Evolutionary conservation across 2,888 invertebrate genomes (phyloP), one percentile per base, ranked within the genome.

Genomic region (Ormyrus labotus): DNA sequence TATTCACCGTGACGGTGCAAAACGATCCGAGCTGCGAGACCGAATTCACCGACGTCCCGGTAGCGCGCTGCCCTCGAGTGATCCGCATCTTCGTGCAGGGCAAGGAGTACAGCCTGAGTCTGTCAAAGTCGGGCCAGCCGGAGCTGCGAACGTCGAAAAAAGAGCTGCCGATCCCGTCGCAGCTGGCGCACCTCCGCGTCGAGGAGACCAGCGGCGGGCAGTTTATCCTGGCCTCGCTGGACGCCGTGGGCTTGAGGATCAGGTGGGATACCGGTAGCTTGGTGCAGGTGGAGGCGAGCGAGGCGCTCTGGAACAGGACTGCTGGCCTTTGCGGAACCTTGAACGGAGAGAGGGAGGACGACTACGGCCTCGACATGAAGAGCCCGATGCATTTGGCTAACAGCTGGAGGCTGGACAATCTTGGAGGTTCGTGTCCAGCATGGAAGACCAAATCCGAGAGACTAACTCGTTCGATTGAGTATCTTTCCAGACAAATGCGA

Each of bases 301-400:
- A 95, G 47, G 92, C 92, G 2, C 89, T 96, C 55, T 96, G 96
- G 95, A 95, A 96, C 86, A 94, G 94, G 85, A 95, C 96, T 0
- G 94, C 94, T 82, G 98, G 97, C 75, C 91, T 98, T 0, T 98
- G 98, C 87, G 97, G 98, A 0, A 92, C 92, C 0, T 91, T 96
- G 84, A 95, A 97, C 89, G 95, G 95, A 0, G 92, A 94, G 85
- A 90, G 92, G 6, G 91, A 91, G 7, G 95, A 96, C 86, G 97
- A 97, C 88, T 92, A 96, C 6, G 78, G 68, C 83, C 89, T 91
- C 53, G 93, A 93, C 0, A 93, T 93, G 84, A 94, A 94, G 53
- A 86, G 85, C 80, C 91, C 93, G 45, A 13, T 68, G 34, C 63
- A 64, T 47, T 9, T 69, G 10, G 64, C 48, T 3, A 63, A 47